These are phyloP conservation scores for human (Homo sapiens) DNA, from an alignment of 2,113 vertebrate species.

Conservation along the genomic window DNA sequence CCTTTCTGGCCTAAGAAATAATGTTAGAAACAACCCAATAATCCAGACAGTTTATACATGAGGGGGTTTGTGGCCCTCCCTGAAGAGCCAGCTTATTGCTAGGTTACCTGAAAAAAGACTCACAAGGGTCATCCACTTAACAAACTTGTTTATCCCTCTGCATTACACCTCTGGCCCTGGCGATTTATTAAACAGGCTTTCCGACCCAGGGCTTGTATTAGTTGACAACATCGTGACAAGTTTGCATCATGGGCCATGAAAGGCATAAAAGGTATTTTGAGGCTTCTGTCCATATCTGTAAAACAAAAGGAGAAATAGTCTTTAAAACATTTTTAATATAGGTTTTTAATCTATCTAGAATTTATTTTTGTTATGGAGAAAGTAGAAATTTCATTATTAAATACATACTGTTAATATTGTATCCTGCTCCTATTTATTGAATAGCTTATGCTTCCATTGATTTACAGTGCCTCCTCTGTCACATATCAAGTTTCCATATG, in stretches of 20 bases:
- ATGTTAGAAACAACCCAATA: background rate
- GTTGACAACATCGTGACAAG: background rate
- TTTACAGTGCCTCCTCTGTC: background rate
- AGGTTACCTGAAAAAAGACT: background rate
- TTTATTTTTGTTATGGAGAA: background rate
- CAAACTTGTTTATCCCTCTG: background rate
- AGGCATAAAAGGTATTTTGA: background rate
- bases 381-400: background rate
- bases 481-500: background rate
- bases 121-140: background rate
- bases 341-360: background rate
- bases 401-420: background rate
- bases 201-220: background rate
- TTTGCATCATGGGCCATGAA: background rate
- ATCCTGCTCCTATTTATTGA: background rate
- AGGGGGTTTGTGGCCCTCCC: background rate
- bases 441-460: background rate
- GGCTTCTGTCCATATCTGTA: background rate
- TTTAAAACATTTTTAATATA: background rate
- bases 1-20: background rate
- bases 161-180: background rate
- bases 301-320: background rate
- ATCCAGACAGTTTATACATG: background rate
- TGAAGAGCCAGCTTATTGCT: background rate
- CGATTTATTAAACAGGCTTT: background rate